phyloP scores from a whole-genome alignment of 2,797 vertebrate species.

The Huso huso region DNA sequence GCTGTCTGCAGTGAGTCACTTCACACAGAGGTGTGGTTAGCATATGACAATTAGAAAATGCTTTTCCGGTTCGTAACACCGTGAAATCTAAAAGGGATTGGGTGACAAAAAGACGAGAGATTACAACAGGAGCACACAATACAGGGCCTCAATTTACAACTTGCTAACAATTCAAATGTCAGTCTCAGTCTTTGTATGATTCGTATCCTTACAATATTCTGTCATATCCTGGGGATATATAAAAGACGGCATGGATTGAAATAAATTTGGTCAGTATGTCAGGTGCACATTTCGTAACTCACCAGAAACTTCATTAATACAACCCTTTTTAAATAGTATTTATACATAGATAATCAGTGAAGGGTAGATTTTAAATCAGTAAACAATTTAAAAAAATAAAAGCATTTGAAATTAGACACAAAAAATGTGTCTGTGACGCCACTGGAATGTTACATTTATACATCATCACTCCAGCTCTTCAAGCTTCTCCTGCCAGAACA shows the following conservation, averaged over 20 bases:
- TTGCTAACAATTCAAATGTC: neutral
- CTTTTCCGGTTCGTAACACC: neutral
- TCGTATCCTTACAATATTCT: neutral
- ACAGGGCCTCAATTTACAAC: neutral
- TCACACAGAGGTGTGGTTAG: neutral
- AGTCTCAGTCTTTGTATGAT: neutral
- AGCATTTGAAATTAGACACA: no score
- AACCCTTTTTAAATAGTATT: no score
- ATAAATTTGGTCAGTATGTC: neutral
- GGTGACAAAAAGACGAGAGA: neutral
- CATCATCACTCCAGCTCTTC: no score
- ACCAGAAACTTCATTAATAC: no score
- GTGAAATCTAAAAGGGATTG: neutral
- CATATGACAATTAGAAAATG: neutral
- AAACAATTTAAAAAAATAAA: no score
- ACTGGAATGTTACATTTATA: no score
- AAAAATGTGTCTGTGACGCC: no score
- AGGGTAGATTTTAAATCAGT: no score
- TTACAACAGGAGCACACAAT: neutral
- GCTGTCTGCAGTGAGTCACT: neutral
- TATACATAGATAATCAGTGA: no score
- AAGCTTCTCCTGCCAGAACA: no score
- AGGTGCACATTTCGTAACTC: neutral
- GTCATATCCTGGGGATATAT: neutral
- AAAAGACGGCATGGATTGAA: neutral